These are phyloP conservation scores for Amitus sp. DNA, from an alignment of 2,888 invertebrate genomes.

Conservation along the genomic window DNA sequence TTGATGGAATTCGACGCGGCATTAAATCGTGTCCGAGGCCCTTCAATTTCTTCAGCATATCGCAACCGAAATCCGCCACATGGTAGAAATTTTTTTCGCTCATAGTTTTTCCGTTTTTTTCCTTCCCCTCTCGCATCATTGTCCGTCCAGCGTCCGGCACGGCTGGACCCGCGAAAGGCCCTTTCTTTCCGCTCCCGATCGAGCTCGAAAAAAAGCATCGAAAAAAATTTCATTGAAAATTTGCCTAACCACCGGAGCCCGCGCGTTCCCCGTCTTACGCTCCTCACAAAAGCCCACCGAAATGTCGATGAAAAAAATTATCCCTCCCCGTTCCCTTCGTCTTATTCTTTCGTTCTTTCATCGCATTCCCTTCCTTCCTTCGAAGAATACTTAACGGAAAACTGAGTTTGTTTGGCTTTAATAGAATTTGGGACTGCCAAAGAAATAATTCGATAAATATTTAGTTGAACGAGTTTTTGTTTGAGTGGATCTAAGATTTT, in stretches of 20 bases:
- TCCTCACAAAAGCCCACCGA: slow-evolving; percentile 33
- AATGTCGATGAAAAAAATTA: slow-evolving; percentile 17
- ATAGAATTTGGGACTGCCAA: too few relatives aligned
- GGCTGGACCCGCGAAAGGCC: slow-evolving; percentile 27
- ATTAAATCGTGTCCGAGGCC: neutral
- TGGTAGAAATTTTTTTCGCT: slow-evolving; percentile 52
- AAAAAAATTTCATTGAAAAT: slow-evolving; percentile 59
- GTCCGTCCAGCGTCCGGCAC: slow-evolving; percentile 55
- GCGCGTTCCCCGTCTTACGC: slow-evolving; percentile 38
- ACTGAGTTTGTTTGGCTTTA: too few relatives aligned
- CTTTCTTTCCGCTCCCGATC: slow-evolving; percentile 27
- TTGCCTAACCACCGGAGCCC: slow-evolving; percentile 57
- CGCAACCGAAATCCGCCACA: slow-evolving; percentile 47
- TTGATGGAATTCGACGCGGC: neutral
- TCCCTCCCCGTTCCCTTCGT: slow-evolving; percentile 2
- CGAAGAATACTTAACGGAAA: too few relatives aligned
- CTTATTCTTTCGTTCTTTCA: too few relatives aligned
- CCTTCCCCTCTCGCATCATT: slow-evolving; percentile 44
- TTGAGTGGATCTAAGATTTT: too few relatives aligned
- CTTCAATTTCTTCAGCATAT: neutral
- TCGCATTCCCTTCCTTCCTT: too few relatives aligned
- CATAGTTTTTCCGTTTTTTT: slow-evolving; percentile 36
- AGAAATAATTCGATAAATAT: too few relatives aligned
- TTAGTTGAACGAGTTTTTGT: too few relatives aligned
- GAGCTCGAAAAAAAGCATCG: slow-evolving; percentile 28